Conservation (phyloP, 1,140 invertebrate species). For the Drosophila bipectinata region DNA sequence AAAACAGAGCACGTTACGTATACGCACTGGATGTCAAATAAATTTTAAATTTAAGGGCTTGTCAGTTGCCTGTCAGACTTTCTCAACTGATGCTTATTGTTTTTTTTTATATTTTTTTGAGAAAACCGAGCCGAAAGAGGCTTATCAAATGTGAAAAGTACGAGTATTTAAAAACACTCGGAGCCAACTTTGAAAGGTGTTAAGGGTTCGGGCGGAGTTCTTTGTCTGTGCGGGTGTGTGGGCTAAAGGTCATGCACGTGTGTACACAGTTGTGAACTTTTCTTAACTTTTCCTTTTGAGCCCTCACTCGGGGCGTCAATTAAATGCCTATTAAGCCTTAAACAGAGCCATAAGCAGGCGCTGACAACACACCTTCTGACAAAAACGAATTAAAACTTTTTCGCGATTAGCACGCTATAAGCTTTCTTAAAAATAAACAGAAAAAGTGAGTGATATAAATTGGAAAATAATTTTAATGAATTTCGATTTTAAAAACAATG, state of each 20-base stretch:
- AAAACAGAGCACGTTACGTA: conserved; percentile 49
- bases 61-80: conserved; percentile 68
- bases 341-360: conserved; percentile 23
- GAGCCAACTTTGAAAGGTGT: conserved; percentile 57
- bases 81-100: conserved; percentile 61
- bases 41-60: conserved; percentile 27
- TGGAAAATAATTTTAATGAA: conserved; percentile 28
- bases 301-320: conserved; percentile 47
- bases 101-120: conserved; percentile 16
- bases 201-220: background rate
- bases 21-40: conserved; percentile 43
- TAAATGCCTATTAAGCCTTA: conserved; percentile 59
- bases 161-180: conserved; percentile 61
- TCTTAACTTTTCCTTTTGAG: conserved; percentile 41
- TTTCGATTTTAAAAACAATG: conserved; percentile 1
- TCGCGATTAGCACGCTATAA: conserved; percentile 9
- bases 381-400: conserved; percentile 12
- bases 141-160: conserved; percentile 49
- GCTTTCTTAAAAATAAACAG: conserved; percentile 8
- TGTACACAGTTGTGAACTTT: conserved; percentile 40
- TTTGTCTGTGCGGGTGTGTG: conserved; percentile 19
- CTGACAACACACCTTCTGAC: conserved; percentile 3
- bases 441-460: background rate
- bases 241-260: conserved; percentile 29
- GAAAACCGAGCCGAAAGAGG: conserved; percentile 21